phyloP scores from a whole-genome alignment of 2,888 invertebrate genomes.

The Drosophila suboccidentalis region DNA sequence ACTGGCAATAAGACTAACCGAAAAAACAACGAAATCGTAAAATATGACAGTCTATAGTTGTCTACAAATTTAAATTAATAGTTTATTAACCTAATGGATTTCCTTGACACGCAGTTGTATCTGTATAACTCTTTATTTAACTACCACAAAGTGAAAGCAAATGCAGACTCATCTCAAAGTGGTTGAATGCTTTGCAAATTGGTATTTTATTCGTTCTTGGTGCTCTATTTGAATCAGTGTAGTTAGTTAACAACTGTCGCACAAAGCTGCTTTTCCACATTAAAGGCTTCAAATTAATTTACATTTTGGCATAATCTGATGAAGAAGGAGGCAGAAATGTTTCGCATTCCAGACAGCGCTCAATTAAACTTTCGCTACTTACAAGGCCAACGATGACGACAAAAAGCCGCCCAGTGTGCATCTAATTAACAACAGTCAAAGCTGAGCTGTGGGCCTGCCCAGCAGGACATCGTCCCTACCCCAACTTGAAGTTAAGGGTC shows the following conservation, averaged over 20 bases:
- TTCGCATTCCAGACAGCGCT: constrained; percentile 44
- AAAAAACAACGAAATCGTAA: constrained; percentile 11
- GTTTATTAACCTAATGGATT: constrained; percentile 16
- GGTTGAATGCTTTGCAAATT: constrained; percentile 1
- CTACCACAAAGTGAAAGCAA: not conserved
- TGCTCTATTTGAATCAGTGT: not conserved
- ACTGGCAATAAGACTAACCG: constrained; percentile 3
- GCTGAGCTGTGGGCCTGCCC: constrained; percentile 34
- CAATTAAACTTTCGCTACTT: constrained; percentile 48
- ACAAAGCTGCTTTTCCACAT: constrained; percentile 15
- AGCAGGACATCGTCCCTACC: not conserved
- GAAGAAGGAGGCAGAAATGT: constrained; percentile 30
- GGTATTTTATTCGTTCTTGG: not conserved
- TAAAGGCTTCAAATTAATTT: constrained; percentile 33
- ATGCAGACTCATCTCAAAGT: not conserved
- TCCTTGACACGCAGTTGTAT: not conserved
- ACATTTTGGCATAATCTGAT: constrained; percentile 27
- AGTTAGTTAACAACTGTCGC: not conserved
- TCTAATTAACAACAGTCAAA: constrained; percentile 70
- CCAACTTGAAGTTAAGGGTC: not conserved
- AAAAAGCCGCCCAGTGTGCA: constrained; percentile 42
- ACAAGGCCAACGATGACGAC: constrained; percentile 35
- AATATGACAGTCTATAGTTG: constrained; percentile 3
- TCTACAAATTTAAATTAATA: constrained; percentile 1
- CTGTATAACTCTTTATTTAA: not conserved